Conservation (phyloP, 2,888 invertebrate genomes). For the Byasa hedistus region DNA sequence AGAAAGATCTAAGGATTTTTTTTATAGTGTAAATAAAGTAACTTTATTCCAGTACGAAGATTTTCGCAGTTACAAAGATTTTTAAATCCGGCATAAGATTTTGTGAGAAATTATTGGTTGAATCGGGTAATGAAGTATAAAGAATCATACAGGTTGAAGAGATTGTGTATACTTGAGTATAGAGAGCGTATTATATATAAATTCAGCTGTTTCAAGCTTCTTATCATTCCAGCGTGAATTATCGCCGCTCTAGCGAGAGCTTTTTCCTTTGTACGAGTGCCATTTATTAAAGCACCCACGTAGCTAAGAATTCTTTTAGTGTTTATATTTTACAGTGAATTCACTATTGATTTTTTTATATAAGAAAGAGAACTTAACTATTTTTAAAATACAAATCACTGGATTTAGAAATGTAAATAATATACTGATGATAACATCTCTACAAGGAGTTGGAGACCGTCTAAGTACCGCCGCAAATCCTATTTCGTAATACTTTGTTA, state of each 20-base stretch:
- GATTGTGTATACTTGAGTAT: neutral
- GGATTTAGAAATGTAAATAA: no score
- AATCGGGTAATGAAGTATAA: neutral
- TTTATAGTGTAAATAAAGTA: no score
- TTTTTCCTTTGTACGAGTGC: slow-evolving; percentile 14
- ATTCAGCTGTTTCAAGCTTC: neutral
- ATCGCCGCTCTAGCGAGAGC: slow-evolving; percentile 2
- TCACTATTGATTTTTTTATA: neutral
- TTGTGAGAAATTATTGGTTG: no score
- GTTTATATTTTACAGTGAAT: neutral
- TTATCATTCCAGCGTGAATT: slow-evolving; percentile 10
- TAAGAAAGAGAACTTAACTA: neutral
- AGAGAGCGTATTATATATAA: neutral
- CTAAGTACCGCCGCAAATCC: no score
- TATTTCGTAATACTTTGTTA: no score
- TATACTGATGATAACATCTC: no score
- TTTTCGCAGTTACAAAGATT: no score
- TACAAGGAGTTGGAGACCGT: no score
- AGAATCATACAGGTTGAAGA: neutral
- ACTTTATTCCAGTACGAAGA: no score
- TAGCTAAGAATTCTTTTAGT: neutral
- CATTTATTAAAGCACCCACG: slow-evolving; percentile 16
- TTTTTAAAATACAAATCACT: neutral
- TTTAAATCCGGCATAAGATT: no score
- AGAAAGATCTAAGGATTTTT: no score